Evolutionary conservation across 1,140 invertebrate genomes (phyloP).

Genomic region (Chionoecetes opilio): DNA sequence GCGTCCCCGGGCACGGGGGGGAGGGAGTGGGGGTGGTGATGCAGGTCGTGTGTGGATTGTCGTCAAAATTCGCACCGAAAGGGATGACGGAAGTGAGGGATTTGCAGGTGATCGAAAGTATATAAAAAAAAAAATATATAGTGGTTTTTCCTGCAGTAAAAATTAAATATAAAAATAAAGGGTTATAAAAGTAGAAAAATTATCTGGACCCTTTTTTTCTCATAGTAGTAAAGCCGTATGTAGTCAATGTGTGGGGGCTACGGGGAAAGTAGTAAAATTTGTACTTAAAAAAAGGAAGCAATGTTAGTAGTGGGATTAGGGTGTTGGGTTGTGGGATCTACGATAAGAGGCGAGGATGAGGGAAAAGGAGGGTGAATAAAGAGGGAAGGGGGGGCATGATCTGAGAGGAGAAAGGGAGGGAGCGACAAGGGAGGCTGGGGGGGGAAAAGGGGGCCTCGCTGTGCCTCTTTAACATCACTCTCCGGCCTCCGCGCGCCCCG

Average conservation of each 20-base stretch:
- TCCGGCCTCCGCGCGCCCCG: background rate
- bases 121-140: no score
- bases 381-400: background rate
- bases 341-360: background rate
- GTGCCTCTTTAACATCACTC: background rate
- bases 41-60: background rate
- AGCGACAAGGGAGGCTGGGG: background rate
- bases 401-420: background rate
- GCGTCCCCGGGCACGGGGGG: background rate
- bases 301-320: background rate
- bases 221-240: background rate
- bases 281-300: background rate
- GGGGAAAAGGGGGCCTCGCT: background rate
- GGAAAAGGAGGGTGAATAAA: no score
- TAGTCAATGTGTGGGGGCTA: background rate
- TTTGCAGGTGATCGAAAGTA: no score
- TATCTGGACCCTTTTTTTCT: background rate
- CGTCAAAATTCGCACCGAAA: background rate
- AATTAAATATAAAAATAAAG: background rate
- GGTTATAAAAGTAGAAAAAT: background rate
- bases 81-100: background rate
- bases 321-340: background rate
- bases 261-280: background rate
- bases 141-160: background rate
- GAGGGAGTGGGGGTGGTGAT: background rate